phyloP scores from a whole-genome alignment of 1,140 invertebrate species.

The Lucilia cuprina region DNA sequence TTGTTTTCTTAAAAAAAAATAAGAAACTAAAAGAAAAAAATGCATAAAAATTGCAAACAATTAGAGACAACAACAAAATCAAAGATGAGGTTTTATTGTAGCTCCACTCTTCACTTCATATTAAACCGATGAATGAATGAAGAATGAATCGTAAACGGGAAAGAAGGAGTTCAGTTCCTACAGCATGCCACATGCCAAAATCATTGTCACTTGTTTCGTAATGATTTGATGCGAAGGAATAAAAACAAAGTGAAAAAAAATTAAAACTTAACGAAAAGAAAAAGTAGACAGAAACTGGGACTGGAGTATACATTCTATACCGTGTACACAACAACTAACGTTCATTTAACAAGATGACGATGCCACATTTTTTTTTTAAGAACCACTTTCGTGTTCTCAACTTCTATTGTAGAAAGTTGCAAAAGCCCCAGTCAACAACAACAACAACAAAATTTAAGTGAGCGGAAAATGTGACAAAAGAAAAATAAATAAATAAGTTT shows the following conservation, averaged over 20 bases:
- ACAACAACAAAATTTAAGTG: no score
- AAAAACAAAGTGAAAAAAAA: not conserved
- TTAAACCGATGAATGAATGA: not conserved
- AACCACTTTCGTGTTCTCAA: not conserved
- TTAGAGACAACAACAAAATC: constrained; percentile 18
- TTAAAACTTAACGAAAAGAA: not conserved
- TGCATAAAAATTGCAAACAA: constrained; percentile 31
- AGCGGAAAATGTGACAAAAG: no score
- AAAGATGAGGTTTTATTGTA: not conserved
- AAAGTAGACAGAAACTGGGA: no score
- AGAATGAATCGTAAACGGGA: not conserved
- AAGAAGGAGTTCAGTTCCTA: not conserved
- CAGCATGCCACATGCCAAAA: not conserved
- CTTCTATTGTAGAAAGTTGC: no score
- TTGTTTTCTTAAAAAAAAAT: constrained; percentile 6
- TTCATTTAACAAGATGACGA: not conserved
- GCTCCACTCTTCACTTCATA: not conserved
- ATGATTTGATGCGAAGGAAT: constrained; percentile 19
- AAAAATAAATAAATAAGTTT: no score
- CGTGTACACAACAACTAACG: not conserved
- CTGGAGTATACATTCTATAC: not conserved
- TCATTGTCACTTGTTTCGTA: constrained; percentile 12
- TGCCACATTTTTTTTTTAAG: not conserved
- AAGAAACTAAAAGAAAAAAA: not conserved
- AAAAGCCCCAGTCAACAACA: no score